Evolutionary conservation across 2,797 vertebrate genomes (phyloP), one percentile per base, ranked within the genome.

Genomic region (Sphenopsis melanotis): DNA sequence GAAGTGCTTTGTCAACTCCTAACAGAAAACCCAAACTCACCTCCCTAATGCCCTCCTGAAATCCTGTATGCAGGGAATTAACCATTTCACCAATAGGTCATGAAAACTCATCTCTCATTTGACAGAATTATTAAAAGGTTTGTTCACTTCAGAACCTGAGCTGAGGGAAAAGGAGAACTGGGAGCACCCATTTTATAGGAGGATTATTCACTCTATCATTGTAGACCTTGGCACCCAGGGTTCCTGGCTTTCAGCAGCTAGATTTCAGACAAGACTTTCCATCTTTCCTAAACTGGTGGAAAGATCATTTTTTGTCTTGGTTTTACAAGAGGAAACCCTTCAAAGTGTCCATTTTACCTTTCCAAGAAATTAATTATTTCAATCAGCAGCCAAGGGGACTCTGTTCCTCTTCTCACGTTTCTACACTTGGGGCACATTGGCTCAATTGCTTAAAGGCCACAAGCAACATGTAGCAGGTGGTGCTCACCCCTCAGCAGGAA

Each of bases 71-170:
- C 12, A 34, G 76, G 37, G 16, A 87, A 75, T 16, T 61, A 55
- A 65, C 6, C 7, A 26, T 66, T 59, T 63, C 47, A 65, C 0
- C 0, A 29, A 11, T 0, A 71, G 20, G 29, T 47, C 27, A 8
- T 34, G 37, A 86, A 83, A 90, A 75, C 9, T 46, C 56, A 32
- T 23, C 14, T 53, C 30, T 68, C 24, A 39, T 30, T 71, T 2
- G 2, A 47, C 7, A 24, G 49, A 70, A 60, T 37, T 68, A 91
- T 57, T 32, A 36, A 68, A 65, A 4, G 1, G 2, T 32, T 83
- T 88, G 10, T 29, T 91, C 21, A 32, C 16, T 81, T 80, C 36
- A 76, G 56, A 29, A 79, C 17, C 30, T 52, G 42, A 66, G 15
- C 13, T 81, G n/a, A 65, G 29, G 32, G 21, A 88, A 89, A 61